Evolutionary conservation across 2,113 vertebrate genomes (phyloP), one percentile per base, ranked within the genome.

Genomic region (Maccullochella peelii): DNA sequence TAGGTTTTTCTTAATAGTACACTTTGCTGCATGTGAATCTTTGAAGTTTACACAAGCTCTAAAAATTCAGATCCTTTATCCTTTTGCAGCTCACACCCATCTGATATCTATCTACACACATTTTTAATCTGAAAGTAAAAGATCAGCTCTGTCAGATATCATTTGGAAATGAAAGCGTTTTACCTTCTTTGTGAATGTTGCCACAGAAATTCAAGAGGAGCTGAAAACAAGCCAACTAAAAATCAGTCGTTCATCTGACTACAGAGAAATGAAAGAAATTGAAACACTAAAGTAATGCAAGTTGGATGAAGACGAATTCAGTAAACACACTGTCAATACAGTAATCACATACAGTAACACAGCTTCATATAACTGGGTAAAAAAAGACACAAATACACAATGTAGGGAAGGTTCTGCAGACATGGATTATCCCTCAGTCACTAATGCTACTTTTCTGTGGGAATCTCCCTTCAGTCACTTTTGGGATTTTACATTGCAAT

Each of bases 311-410:
- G 47, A 81, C 6, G n/a, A 54, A 81, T 8, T 70, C 72, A 77
- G 81, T 87, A 82, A 91, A 87, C 85, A 87, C 67, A 47, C 59
- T 88, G 88, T 91, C 82, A 79, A 87, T 90, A 92, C 90, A 93
- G 92, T 89, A 91, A 89, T 57, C 11, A 66, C 11, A 66, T 91
- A 94, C 85, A 91, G 81, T 72, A 88, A 91, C 88, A 80, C 89
- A 95, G 94, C 93, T 95, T 95, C 91, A 94, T 93, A 85, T 89
- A 92, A 94, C 94, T 95, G 94, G 91, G 69, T 70, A 82, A 70
- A 80, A 70, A 80, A 83, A 75, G 30, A 92, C 79, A 93, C 71
- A 87, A 75, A 90, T 44, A 90, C 79, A 86, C 47, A 49, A 88
- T 5, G 25, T 1, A 27, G 86, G 86, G 73, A 82, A 33, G 47